Evolutionary conservation across 2,797 vertebrate genomes (phyloP).

Genomic region (Chromobotia macracanthus): DNA sequence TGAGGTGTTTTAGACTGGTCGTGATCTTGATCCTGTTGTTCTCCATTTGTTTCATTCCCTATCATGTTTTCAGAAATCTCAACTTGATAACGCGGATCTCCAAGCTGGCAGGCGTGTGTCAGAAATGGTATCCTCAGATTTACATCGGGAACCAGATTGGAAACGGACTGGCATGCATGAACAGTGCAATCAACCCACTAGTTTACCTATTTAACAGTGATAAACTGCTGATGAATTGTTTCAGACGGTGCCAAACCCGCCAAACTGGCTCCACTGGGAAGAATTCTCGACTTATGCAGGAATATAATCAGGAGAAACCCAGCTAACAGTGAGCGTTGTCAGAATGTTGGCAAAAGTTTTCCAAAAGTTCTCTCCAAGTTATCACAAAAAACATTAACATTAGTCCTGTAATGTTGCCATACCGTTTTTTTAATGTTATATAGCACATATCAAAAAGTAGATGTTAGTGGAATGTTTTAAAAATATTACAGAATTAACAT

Average conservation of each 20-base stretch:
- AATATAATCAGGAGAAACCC: not conserved
- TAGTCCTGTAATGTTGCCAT: too few species aligned
- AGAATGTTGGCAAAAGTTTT: too few species aligned
- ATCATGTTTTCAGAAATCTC: slow-evolving; percentile 78
- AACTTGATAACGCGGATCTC: slow-evolving; percentile 73
- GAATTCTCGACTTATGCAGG: not conserved
- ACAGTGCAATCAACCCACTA: slow-evolving; percentile 82
- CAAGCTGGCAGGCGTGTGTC: slow-evolving; percentile 56
- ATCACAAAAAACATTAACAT: too few species aligned
- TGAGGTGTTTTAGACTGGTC: slow-evolving; percentile 73
- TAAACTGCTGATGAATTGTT: slow-evolving; percentile 58
- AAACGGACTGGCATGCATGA: slow-evolving; percentile 79
- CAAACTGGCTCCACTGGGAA: not conserved
- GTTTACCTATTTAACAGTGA: slow-evolving; percentile 75
- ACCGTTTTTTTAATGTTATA: too few species aligned
- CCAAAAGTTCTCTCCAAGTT: too few species aligned
- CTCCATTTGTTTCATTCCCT: slow-evolving; percentile 81
- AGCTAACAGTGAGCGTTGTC: too few species aligned
- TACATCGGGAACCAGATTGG: slow-evolving; percentile 78
- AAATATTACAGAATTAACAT: too few species aligned
- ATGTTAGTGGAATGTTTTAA: too few species aligned
- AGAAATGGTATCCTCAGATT: slow-evolving; percentile 58
- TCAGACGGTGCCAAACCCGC: not conserved
- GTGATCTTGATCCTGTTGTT: slow-evolving; percentile 78
- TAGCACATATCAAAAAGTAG: too few species aligned